Evolutionary conservation across 2,113 vertebrate species (phyloP).

Genomic region (Perca schrenkii): DNA sequence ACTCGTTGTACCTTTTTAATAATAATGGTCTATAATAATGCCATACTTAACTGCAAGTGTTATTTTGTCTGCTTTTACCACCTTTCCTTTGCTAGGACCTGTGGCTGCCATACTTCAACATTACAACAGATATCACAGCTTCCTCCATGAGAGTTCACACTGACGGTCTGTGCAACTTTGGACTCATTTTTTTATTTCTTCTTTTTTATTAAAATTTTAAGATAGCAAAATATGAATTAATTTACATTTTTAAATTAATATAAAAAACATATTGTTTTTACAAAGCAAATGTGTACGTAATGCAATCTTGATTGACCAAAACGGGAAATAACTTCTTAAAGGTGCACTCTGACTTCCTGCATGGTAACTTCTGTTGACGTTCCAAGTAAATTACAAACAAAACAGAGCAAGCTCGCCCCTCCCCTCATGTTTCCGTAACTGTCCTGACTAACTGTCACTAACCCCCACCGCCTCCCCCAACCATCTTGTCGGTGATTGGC

Average conservation of each 20-base stretch:
- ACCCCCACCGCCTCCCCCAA: too few relatives aligned
- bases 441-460: too few relatives aligned
- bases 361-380: too few relatives aligned
- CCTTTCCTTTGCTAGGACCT: conserved; percentile 85
- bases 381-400: too few relatives aligned
- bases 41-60: neutral
- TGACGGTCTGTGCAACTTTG: conserved; percentile 82
- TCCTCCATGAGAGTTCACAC: conserved; percentile 94
- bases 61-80: neutral
- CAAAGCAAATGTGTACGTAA: neutral
- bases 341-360: too few relatives aligned
- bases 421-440: too few relatives aligned
- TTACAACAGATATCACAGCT: conserved; percentile 95
- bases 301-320: neutral
- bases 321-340: too few relatives aligned
- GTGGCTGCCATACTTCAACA: conserved; percentile 93
- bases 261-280: neutral
- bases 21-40: too few relatives aligned
- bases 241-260: neutral
- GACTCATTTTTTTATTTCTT: neutral
- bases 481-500: too few relatives aligned
- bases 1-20: neutral
- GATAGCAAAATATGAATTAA: neutral
- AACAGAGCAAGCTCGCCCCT: too few relatives aligned
- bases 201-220: neutral